phyloP scores from a whole-genome alignment of 2,888 invertebrate species.

The Thecophora atra region DNA sequence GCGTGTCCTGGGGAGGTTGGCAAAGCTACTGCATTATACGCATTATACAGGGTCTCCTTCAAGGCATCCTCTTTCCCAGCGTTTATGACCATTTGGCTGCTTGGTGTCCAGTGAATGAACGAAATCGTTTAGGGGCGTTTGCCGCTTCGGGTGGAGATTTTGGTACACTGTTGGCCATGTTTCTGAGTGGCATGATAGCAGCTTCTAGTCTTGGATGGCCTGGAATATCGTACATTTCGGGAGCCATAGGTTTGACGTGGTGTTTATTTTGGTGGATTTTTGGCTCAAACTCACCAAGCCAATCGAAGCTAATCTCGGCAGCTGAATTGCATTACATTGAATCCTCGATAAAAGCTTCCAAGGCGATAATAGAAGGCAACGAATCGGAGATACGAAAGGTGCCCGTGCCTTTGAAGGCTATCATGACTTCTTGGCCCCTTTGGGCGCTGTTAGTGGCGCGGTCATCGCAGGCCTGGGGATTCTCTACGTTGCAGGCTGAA shows the following conservation, averaged over 20 bases:
- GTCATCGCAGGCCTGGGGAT: slow-evolving; percentile 76
- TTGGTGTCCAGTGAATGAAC: slow-evolving; percentile 74
- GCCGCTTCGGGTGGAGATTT: slow-evolving; percentile 72
- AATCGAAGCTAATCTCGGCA: slow-evolving; percentile 69
- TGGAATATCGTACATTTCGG: slow-evolving; percentile 73
- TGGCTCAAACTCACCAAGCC: slow-evolving; percentile 70
- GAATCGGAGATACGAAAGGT: slow-evolving; percentile 51
- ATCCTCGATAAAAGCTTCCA: slow-evolving; percentile 58
- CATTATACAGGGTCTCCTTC: slow-evolving; percentile 74
- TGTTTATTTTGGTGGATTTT: slow-evolving; percentile 69
- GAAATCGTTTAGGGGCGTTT: slow-evolving; percentile 71
- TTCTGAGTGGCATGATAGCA: slow-evolving; percentile 72
- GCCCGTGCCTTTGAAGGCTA: slow-evolving; percentile 72
- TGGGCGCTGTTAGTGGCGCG: slow-evolving; percentile 70
- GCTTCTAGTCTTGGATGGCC: slow-evolving; percentile 74
- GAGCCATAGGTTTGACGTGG: slow-evolving; percentile 68
- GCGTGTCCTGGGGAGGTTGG: slow-evolving; percentile 74
- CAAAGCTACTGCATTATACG: slow-evolving; percentile 71
- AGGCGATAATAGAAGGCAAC: slow-evolving; percentile 22
- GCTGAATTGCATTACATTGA: slow-evolving; percentile 72
- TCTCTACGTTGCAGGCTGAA: slow-evolving; percentile 75
- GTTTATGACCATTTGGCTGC: slow-evolving; percentile 74
- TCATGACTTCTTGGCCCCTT: slow-evolving; percentile 73
- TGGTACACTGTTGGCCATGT: slow-evolving; percentile 74
- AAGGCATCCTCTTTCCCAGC: slow-evolving; percentile 74